Evolutionary conservation across 2,113 vertebrate genomes (phyloP), one percentile per base, ranked within the genome.

Genomic region (Bombycilla garrulus): DNA sequence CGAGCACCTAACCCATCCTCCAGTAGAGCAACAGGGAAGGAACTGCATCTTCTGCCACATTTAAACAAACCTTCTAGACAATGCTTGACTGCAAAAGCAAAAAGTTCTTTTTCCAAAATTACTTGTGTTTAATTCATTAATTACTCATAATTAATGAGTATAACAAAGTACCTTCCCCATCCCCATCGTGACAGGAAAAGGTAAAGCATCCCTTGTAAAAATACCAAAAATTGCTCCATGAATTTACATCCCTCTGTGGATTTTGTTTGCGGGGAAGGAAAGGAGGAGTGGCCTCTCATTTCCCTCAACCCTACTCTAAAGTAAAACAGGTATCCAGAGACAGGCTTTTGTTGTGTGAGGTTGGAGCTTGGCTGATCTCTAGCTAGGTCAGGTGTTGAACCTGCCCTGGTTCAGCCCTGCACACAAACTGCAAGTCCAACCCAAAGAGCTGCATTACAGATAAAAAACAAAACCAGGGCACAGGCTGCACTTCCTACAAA

Each of bases 301-400:
- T 73, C 40, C 58, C 71, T 77, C 45, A 72, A 16, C 24, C 18
- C 61, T 19, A 8, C 36, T 16, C 50, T 61, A 22, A 19, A 79
- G 12, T 23, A 9, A 64, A 50, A 69, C 11, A 21, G 22, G 48
- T 48, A 40, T 14, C 13, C 22, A 90, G 71, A 58, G 40, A 28
- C 0, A 56, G 25, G 18, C 62, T 65, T 35, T 33, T 26, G 0
- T 1, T 26, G 15, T 35, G 18, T 38, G 8, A 14, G n/a, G 42
- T 23, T 10, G 16, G 20, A 9, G 2, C 2, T 22, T 50, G 57
- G 5, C 16, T 44, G 14, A 1, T 38, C 61, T 56, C 54, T 24
- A 2, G 50, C 11, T 0, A 3, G 25, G 33, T 11, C n/a, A 56
- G 62, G 51, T 38, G n/a, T n/a, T n/a, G n/a, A n/a, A n/a, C n/a